Percentiles rank a stretch among this genome's conserved stretches.
Evolutionary conservation across 2,797 vertebrate species (phyloP).

Genomic region (Pipistrellus pygmaeus): DNA sequence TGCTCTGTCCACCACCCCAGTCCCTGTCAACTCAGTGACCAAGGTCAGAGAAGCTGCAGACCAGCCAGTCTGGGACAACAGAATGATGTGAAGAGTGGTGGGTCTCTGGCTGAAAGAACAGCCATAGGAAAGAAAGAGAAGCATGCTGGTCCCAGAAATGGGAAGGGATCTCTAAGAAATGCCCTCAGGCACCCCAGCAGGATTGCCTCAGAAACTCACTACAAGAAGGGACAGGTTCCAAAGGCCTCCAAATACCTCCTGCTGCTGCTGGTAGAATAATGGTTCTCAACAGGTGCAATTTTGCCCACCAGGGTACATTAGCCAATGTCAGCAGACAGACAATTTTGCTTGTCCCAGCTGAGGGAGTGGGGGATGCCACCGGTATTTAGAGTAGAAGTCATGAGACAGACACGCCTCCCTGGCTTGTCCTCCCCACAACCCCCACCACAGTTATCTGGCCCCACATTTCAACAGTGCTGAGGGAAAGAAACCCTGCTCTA

Average conservation of each 20-base stretch:
- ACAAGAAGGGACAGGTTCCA: not conserved
- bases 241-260: not conserved
- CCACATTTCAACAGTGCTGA: not conserved
- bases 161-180: not conserved
- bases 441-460: not conserved
- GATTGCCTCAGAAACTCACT: not conserved
- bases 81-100: not conserved
- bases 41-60: not conserved
- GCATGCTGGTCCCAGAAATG: not conserved
- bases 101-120: not conserved
- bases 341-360: not conserved
- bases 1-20: not conserved
- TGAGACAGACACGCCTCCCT: not conserved
- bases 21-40: not conserved
- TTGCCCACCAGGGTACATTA: not conserved
- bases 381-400: not conserved
- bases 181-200: not conserved
- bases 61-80: not conserved
- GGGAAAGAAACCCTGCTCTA: not conserved
- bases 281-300: not conserved
- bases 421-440: accelerated
- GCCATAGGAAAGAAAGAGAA: not conserved
- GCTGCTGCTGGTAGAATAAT: not conserved
- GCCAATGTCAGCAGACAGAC: not conserved
- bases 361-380: not conserved